phyloP scores from a whole-genome alignment of 2,113 vertebrate genomes.

The Erythrolamprus reginae region DNA sequence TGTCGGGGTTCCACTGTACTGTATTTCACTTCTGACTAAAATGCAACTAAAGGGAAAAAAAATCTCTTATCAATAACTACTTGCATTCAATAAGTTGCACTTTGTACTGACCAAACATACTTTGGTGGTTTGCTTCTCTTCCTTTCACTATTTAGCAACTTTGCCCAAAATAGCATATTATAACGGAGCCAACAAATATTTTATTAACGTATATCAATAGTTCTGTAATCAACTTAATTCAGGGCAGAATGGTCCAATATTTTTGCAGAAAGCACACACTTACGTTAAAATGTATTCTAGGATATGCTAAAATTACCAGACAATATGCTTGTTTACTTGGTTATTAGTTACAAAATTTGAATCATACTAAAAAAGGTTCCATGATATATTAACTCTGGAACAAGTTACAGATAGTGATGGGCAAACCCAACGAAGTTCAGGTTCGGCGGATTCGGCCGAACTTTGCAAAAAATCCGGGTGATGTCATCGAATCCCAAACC shows the following conservation, averaged over 20 bases:
- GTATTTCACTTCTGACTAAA: constrained; percentile 26
- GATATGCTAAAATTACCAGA: background rate
- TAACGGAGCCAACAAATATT: background rate
- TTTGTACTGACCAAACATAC: background rate
- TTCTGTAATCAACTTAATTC: background rate
- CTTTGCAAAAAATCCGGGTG: no score
- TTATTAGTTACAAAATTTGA: background rate
- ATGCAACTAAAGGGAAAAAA: constrained; percentile 3
- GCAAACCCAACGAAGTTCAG: no score
- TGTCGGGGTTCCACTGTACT: no score
- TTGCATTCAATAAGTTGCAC: background rate
- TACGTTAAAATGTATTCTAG: background rate
- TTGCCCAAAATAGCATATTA: background rate
- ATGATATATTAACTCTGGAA: background rate
- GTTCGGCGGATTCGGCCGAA: no score
- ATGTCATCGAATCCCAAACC: no score
- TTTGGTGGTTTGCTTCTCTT: constrained; percentile 22
- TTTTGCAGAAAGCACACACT: background rate
- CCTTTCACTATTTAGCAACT: constrained; percentile 4
- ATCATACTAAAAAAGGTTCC: background rate
- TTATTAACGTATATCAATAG: background rate
- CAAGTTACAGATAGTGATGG: no score
- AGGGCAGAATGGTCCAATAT: background rate
- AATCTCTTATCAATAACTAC: constrained; percentile 2
- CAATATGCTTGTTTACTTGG: background rate